Evolutionary conservation across 2,888 invertebrate genomes (phyloP).

Genomic region (Hirtodrosophila histrioides): DNA sequence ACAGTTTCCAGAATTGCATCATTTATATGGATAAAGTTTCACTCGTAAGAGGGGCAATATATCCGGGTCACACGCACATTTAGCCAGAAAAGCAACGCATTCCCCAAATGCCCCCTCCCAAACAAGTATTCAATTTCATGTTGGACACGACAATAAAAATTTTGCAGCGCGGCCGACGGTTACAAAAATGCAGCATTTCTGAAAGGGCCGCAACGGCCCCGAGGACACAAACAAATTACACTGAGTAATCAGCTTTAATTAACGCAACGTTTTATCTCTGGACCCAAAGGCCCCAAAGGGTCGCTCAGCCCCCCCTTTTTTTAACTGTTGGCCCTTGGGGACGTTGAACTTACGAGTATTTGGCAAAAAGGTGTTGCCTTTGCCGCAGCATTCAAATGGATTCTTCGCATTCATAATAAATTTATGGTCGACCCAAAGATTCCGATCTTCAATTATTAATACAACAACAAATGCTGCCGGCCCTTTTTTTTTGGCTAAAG

Average conservation of each 20-base stretch:
- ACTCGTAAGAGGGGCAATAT: slow-evolving; percentile 37
- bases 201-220: slow-evolving; percentile 58
- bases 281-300: slow-evolving; percentile 37
- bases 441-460: slow-evolving; percentile 68
- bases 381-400: slow-evolving; percentile 56
- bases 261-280: slow-evolving; percentile 70
- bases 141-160: slow-evolving; percentile 54
- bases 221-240: slow-evolving; percentile 72
- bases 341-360: slow-evolving; percentile 61
- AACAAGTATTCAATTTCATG: slow-evolving; percentile 53
- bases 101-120: slow-evolving; percentile 23
- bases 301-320: neutral
- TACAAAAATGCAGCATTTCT: slow-evolving; percentile 36
- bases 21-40: slow-evolving; percentile 71
- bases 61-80: slow-evolving; percentile 67
- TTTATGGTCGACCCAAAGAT: slow-evolving; percentile 59
- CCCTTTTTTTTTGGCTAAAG: slow-evolving; percentile 26
- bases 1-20: slow-evolving; percentile 63
- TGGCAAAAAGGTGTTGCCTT: slow-evolving; percentile 60
- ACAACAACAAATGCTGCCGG: slow-evolving; percentile 27
- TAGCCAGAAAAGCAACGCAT: slow-evolving; percentile 36
- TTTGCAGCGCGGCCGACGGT: slow-evolving; percentile 61
- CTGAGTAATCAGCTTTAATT: slow-evolving; percentile 75
- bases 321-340: slow-evolving; percentile 34
- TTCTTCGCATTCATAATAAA: slow-evolving; percentile 52